Percentiles rank a stretch among this genome's conserved stretches.
These are phyloP conservation scores for Artemia franciscana DNA, from an alignment of 1,140 invertebrate genomes.

Conservation along the genomic window DNA sequence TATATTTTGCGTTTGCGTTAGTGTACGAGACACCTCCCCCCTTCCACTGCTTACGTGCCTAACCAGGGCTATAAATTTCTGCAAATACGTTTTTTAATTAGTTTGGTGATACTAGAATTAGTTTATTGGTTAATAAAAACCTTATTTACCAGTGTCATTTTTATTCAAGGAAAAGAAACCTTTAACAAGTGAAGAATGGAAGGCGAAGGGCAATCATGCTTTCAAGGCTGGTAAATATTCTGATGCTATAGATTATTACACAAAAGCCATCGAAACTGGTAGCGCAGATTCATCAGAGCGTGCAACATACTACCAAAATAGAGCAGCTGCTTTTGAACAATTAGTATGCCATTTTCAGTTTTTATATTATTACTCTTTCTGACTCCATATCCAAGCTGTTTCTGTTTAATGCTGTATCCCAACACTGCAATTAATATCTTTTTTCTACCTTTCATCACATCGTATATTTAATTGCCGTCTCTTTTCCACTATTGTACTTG, in stretches of 20 bases:
- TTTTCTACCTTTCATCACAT: too few species aligned
- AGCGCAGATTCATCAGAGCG: constrained; percentile 44
- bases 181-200: constrained; percentile 40
- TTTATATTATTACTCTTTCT: too few species aligned
- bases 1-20: neutral
- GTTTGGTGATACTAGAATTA: constrained; percentile 13
- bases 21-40: neutral
- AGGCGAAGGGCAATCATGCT: constrained; percentile 62
- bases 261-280: constrained; percentile 63
- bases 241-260: constrained; percentile 64
- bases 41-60: neutral
- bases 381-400: neutral
- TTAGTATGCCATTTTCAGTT: too few species aligned
- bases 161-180: constrained; percentile 20
- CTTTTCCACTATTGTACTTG: too few species aligned
- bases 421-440: too few species aligned
- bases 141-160: neutral
- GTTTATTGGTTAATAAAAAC: constrained; percentile 13
- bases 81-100: neutral
- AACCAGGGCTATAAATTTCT: neutral
- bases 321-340: constrained; percentile 81
- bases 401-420: too few species aligned
- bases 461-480: too few species aligned
- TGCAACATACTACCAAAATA: constrained; percentile 81
- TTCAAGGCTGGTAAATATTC: constrained; percentile 68